phyloP scores from a whole-genome alignment of 2,113 vertebrate genomes.

The Microtus pennsylvanicus region DNA sequence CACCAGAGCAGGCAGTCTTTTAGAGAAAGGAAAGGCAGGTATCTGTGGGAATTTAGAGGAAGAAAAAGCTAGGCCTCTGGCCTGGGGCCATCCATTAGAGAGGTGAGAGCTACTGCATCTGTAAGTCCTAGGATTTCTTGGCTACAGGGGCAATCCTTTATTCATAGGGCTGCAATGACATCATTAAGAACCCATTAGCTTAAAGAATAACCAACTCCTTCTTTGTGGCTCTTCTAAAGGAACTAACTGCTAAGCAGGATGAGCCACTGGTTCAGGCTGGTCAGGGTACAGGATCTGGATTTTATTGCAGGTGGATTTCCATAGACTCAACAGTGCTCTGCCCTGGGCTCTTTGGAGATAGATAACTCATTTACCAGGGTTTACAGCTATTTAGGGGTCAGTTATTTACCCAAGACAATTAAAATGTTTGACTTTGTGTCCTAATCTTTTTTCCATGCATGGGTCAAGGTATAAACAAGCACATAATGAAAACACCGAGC shows the following conservation, averaged over 20 bases:
- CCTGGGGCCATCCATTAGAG: neutral
- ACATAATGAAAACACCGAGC: constrained; percentile 47
- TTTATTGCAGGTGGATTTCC: constrained; percentile 81
- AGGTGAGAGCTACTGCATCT: neutral
- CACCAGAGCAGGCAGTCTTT: neutral
- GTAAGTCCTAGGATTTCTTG: neutral
- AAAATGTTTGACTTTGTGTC: constrained; percentile 70
- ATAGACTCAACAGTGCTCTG: constrained; percentile 63
- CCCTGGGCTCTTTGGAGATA: constrained; percentile 76
- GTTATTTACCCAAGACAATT: constrained; percentile 63
- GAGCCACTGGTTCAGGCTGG: constrained; percentile 84
- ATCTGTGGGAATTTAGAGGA: neutral
- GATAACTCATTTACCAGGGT: constrained; percentile 86
- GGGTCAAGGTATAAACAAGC: constrained; percentile 67
- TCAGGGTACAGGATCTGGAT: constrained; percentile 76
- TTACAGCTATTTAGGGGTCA: constrained; percentile 64
- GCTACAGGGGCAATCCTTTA: constrained; percentile 84
- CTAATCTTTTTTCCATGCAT: constrained; percentile 71
- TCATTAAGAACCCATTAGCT: constrained; percentile 92
- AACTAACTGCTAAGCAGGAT: constrained; percentile 81
- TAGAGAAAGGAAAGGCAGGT: constrained; percentile 11
- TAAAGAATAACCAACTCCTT: constrained; percentile 91
- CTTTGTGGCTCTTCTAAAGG: constrained; percentile 86
- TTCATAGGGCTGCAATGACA: constrained; percentile 83
- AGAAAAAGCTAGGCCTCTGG: neutral